Evolutionary conservation across 2,888 invertebrate genomes (phyloP), one percentile per base, ranked within the genome.

Genomic region (Hesperia comma): DNA sequence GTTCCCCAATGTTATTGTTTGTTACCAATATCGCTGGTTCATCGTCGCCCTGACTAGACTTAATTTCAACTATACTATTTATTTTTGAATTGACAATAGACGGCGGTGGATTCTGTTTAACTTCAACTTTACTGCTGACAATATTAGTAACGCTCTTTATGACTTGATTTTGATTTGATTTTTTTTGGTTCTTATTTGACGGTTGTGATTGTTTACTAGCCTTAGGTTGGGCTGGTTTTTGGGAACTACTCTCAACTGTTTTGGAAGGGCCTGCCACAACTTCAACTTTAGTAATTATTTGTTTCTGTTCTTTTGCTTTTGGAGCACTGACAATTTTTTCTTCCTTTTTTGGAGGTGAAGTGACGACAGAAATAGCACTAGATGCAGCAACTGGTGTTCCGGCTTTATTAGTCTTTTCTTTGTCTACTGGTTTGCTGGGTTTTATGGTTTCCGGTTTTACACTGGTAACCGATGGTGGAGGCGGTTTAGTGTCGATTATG

Each of bases 1-100:
- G 96, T 71, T 96, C 96, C 21, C 95, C 96, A 46, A 96, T 94
- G 77, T 96, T 95, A 78, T 96, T 97, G 68, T 96, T 95, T 14
- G 94, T 90, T 32, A 94, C 91, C 57, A 94, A 84, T 53, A 94
- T 93, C 15, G 95, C 94, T 69, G 95, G 94, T 73, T 94, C 94
- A 60, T 94, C 94, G 51, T 89, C 85, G 46, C 75, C 69, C 76
- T 84, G 79, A 73, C 86, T 83, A 1, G 93, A 88, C 74, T 92
- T 91, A 21, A 94, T 85, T 84, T 95, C 94, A 49, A 94, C 90
- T 56, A 94, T 84, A 72, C 94, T 94, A 33, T 94, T 94, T 51
- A 94, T 76, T 74, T 94, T 90, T 3, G 89, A 81, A 70, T 78
- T 84, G n/a, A 85, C 74, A 32, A 85, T 75, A 6, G 87, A 80